Evolutionary conservation across 2,113 vertebrate species (phyloP), one percentile per base, ranked within the genome.

Genomic region (Gobius niger): DNA sequence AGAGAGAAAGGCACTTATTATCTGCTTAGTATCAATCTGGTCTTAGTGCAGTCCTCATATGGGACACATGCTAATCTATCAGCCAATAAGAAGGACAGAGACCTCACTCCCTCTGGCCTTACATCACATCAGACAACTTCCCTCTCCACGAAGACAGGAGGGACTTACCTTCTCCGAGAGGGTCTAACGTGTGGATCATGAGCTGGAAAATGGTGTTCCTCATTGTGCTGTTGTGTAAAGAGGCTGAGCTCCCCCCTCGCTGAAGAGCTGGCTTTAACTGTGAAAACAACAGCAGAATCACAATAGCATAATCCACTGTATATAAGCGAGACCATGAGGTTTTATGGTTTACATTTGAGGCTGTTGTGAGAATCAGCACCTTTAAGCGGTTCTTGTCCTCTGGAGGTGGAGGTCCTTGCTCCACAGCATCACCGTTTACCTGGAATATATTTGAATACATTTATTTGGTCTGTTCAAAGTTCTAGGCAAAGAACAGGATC

Each of bases 101-200:
- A 63, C 84, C 71, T 82, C 63, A 44, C 13, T 40, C 18, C 59
- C 56, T 65, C 62, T 78, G 15, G 47, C 47, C 16, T 70, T 71
- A 71, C 15, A 42, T 60, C 57, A n/a, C 50, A 63, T 13, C 57
- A 34, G 44, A 42, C 18, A 57, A 62, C 7, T 46, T 6, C 14
- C 6, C 15, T 34, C 24, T 34, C 24, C 24, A 34, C 24, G 24
- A 5, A 34, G 13, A 16, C 4, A 44, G 44, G 16, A 3, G n/a
- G 62, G 52, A 88, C 95, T 96, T 92, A 98, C 96, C 95, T 84
- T 95, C 91, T 82, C 94, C 91, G 65, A 99, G 78, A 68, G 96
- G 96, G 85, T 98, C 96, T 87, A 98, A 88, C 14, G 96, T 98
- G 89, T 95, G 95, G 85, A 98, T 94, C 95, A 98, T 95, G 73